Base-by-base conservation (phyloP, 2,113 vertebrate species). In the Galbula dea region DNA sequence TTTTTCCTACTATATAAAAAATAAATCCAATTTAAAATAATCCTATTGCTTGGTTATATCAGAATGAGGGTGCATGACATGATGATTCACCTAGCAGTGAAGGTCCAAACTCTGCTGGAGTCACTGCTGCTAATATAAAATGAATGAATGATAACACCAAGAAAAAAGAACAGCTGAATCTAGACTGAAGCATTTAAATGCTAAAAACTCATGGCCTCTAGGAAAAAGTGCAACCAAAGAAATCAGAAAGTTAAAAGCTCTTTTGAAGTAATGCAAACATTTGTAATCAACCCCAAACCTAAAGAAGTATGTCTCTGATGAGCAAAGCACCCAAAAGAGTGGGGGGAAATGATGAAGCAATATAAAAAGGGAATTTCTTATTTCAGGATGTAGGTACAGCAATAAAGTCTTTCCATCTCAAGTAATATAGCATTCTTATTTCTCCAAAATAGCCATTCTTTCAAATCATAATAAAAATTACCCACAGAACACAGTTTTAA, bases 391-490 rank as follows among this genome's bases (percentile, higher is more conserved):
- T n/a, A 30, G 18, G 51, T 55, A 75, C 29, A 94, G 69, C 36
- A 88, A 86, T 57, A 58, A 39, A 94, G 32, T 87, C 80, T 75
- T 93, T 95, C 90, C 19, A 81, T 82, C 88, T 79, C 89, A 83
- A 85, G 83, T 83, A 91, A 91, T 93, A 96, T 41, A 78, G 19
- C 36, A 75, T 78, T 78, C 80, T 78, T 67, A 88, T 82, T 75
- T 96, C 85, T 94, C 57, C 86, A 82, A 95, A 86, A 67, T 49
- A 89, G 89, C 58, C 65, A 73, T 91, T 89, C 88, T 93, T 82
- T 88, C 68, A 91, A 97, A 95, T 84, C 76, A 86, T 90, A 95
- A 96, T 94, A 97, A 96, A 96, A 96, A 94, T 93, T 92, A 88
- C 84, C 23, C 34, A 89, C 30, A 95, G 83, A 91, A 93, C 55